Evolutionary conservation across 2,797 vertebrate genomes (phyloP).

Genomic region (Ctenopoma multispine): DNA sequence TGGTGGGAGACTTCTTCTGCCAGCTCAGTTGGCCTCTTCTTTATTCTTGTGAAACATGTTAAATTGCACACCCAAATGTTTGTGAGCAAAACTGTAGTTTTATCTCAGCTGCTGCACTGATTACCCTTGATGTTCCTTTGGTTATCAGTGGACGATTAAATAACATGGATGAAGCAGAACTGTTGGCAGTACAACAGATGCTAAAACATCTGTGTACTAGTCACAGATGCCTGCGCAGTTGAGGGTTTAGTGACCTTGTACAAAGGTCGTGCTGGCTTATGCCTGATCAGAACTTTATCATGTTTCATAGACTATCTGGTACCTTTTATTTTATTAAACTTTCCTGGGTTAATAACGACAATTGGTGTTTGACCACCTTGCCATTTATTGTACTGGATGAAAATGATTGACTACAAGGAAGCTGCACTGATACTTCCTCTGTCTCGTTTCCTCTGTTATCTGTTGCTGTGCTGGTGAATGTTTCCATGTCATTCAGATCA

Average conservation of each 20-base stretch:
- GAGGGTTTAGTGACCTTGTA: background rate
- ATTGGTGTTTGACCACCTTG: background rate
- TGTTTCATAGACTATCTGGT: too few relatives aligned
- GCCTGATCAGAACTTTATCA: background rate
- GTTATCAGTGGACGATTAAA: conserved; percentile 30
- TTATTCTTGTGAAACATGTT: conserved; percentile 20
- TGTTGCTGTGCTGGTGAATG: background rate
- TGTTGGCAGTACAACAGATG: background rate
- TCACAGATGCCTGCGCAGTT: background rate
- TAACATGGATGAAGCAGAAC: background rate
- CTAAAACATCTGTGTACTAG: conserved; percentile 5
- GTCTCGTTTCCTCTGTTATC: background rate
- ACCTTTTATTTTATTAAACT: too few relatives aligned
- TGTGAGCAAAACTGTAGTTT: conserved; percentile 26
- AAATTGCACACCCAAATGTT: conserved; percentile 39
- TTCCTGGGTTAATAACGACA: too few relatives aligned
- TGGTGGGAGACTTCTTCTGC: conserved; percentile 18
- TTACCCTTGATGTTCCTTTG: conserved; percentile 19
- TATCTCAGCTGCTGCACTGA: conserved; percentile 16
- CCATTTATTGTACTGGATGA: background rate
- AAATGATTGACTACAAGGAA: background rate
- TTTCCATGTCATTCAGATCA: conserved; percentile 4
- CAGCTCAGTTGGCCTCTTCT: conserved; percentile 13
- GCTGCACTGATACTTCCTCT: background rate
- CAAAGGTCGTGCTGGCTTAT: background rate